Evolutionary conservation across 1,140 invertebrate species (phyloP).

Genomic region (Aphelinus atriplicis): DNA sequence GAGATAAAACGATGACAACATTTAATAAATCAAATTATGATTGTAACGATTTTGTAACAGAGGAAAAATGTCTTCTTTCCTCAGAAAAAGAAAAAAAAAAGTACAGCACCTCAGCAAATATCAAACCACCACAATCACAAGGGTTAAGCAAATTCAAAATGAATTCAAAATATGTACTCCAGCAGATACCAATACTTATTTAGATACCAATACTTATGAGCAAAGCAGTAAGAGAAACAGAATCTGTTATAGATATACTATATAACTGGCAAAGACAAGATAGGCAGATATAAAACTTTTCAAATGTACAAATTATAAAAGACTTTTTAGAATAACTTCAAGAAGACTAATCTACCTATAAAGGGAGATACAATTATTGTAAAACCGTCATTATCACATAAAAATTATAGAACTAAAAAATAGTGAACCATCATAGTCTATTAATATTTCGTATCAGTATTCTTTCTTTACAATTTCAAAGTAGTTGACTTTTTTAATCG

Average conservation of each 20-base stretch:
- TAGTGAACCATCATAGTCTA: too few species aligned
- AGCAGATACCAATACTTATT: conserved; percentile 10
- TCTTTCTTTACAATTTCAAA: background rate
- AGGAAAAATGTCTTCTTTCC: background rate
- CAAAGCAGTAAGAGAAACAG: background rate
- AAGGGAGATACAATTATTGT: too few species aligned
- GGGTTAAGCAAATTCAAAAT: background rate
- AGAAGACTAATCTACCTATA: too few species aligned
- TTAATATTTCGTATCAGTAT: background rate
- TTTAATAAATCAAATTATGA: background rate
- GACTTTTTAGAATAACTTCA: too few species aligned
- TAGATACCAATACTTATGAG: background rate
- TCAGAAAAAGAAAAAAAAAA: background rate
- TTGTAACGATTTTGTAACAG: background rate
- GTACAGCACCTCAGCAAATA: background rate
- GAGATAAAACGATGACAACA: background rate
- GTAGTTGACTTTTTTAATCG: too few species aligned
- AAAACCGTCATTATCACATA: too few species aligned
- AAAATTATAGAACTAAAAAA: too few species aligned
- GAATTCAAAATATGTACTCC: background rate
- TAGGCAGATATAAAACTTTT: too few species aligned
- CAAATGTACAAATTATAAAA: too few species aligned
- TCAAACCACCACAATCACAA: conserved; percentile 13
- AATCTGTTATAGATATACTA: conserved; percentile 2
- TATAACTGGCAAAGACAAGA: too few species aligned